Evolutionary conservation across 2,797 vertebrate species (phyloP), one percentile per base, ranked within the genome.

Genomic region (Myioborus miniatus): DNA sequence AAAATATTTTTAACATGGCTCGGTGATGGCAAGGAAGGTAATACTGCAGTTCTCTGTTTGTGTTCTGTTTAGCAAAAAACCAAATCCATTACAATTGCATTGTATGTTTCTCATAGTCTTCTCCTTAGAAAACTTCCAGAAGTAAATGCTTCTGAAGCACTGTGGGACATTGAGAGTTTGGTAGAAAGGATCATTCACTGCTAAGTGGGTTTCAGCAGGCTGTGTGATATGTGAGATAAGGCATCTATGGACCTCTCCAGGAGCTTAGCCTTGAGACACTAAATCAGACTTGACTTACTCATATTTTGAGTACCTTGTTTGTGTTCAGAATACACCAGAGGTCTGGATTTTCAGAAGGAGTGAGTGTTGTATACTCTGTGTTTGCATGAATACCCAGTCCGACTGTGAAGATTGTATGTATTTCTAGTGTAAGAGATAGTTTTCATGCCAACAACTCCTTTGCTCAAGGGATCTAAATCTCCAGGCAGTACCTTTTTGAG

Each of bases 61-160:
- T 80, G 17, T 70, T 95, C 41, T 74, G 6, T 55, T 89, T 80
- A 63, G 41, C 30, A 56, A 75, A 78, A n/a, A 74, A 62, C 3
- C 12, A 26, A 53, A 83, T 20, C 22, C 0, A 0, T 50, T 75
- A 21, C 4, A 11, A 4, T 77, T 41, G 16, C 1, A 1, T 12
- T 64, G 8, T 32, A 2, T 20, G 17, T 86, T 67, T 91, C 37
- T 60, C 2, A 1, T 34, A 47, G 56, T 87, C 3, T 77, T 3
- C 23, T 90, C 29, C 13, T 53, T 43, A 53, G 30, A 59, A 70
- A 64, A 44, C 27, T 50, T 50, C 2, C 9, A 79, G 55, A 64
- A 86, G 8, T 19, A 43, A 15, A 4, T 56, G 5, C 18, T 90
- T 83, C 19, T 50, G 29, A 87, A 89, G 64, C 11, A 8, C 46